Evolutionary conservation across 1,140 invertebrate genomes (phyloP), one percentile per base, ranked within the genome.

Genomic region (Psilanteris sp.): DNA sequence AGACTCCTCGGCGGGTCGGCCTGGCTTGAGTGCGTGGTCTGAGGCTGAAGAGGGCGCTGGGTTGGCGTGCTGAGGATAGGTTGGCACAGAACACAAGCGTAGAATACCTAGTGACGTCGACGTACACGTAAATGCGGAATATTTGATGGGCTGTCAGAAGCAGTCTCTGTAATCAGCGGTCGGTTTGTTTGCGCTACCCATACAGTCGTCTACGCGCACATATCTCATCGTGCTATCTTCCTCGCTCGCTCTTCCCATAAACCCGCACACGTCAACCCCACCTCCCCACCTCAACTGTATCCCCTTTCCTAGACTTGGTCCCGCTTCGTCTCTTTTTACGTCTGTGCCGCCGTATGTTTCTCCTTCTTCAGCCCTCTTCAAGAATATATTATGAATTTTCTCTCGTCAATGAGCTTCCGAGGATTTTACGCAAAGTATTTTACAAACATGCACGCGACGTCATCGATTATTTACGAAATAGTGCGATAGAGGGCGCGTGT

Each of bases 61-160:
- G 34, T 48, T 22, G 62, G 62, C 54, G 34, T 29, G 55, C 52
- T 37, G 34, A 37, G 71, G 66, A 61, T 62, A 62, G 41, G 52
- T 62, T 68, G 67, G 59, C 64, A 32, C 57, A 62, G 74, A 85
- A 83, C 82, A 80, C 80, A 83, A 82, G 78, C 82, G 72, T 64
- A 80, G 83, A 83, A 86, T 85, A 83, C 79, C 81, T 80, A 79
- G 85, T 84, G 82, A 85, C 84, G 85, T 85, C 82, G 81, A 81
- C 81, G 84, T 85, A 81, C 80, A 85, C 84, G 85, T 86, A 87
- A 85, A 87, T 82, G 85, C 82, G 80, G 85, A 86, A 87, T 87
- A 87, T 87, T 85, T 87, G 85, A 87, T 86, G 84, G 84, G 79
- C 84, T 87, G 85, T 87, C 85, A 87, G 84, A 85, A 85, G 85